phyloP scores from a whole-genome alignment of 2,797 vertebrate genomes.

The Microctenopoma lineatum region DNA sequence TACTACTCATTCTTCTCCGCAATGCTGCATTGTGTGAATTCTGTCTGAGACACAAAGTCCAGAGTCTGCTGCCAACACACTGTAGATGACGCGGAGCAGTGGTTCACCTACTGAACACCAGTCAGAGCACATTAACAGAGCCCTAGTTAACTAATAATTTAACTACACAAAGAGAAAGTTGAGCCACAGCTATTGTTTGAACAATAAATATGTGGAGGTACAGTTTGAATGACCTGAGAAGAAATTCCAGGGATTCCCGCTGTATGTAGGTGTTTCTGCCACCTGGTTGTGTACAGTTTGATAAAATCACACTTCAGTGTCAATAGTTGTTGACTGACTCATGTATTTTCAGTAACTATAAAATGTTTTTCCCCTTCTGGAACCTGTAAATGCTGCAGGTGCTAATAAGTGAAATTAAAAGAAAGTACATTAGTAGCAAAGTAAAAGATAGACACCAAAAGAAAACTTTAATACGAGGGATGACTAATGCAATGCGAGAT shows the following conservation, averaged over 20 bases:
- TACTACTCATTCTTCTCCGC: slow-evolving; percentile 41
- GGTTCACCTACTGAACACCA: slow-evolving; percentile 33
- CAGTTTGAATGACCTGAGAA: not conserved
- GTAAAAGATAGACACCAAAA: slow-evolving; percentile 1
- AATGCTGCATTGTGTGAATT: slow-evolving; percentile 29
- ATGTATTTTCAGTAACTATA: slow-evolving; percentile 21
- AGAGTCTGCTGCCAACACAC: slow-evolving; percentile 82
- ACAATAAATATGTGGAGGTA: not conserved
- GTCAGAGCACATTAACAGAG: slow-evolving; percentile 32
- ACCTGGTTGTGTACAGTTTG: slow-evolving; percentile 41
- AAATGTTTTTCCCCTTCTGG: slow-evolving; percentile 2
- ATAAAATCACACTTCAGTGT: slow-evolving; percentile 40
- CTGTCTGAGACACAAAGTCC: slow-evolving; percentile 78
- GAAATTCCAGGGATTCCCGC: slow-evolving; percentile 36
- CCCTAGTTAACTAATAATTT: not conserved
- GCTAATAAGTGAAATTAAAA: slow-evolving; percentile 9
- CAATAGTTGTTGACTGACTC: slow-evolving; percentile 47
- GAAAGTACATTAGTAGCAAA: not conserved
- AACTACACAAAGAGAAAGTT: too few species aligned
- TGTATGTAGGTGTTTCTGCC: slow-evolving; percentile 35
- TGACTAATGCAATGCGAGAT: not conserved
- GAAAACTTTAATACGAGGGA: not conserved
- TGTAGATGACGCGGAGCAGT: slow-evolving; percentile 56
- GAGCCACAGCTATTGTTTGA: too few species aligned
- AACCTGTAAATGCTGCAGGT: slow-evolving; percentile 8